Evolutionary conservation across 2,113 vertebrate species (phyloP).

Genomic region (Gavia stellata): DNA sequence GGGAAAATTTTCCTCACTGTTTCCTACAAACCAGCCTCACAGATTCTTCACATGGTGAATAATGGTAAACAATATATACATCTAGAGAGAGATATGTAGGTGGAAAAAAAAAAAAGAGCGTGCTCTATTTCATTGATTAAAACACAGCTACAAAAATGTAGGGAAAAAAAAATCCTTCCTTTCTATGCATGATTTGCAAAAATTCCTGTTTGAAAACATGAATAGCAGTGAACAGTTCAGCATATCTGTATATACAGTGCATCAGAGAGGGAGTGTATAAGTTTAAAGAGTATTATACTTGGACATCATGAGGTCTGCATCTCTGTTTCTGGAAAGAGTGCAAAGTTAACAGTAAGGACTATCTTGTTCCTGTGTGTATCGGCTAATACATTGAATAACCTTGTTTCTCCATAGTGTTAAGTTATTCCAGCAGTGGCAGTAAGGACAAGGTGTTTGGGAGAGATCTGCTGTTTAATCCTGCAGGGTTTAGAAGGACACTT

Average conservation of each 20-base stretch:
- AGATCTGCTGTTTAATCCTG: neutral
- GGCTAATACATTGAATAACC: neutral
- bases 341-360: neutral
- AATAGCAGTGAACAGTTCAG: neutral
- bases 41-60: neutral
- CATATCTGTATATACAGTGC: neutral
- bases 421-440: neutral
- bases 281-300: neutral
- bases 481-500: neutral
- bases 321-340: neutral
- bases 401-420: neutral
- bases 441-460: neutral
- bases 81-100: neutral
- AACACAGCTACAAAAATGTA: neutral
- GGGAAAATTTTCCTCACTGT: neutral
- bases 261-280: neutral
- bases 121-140: neutral
- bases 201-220: neutral
- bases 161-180: neutral
- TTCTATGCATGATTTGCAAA: neutral
- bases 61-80: neutral
- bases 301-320: neutral
- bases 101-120: accelerated
- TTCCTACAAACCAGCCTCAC: neutral
- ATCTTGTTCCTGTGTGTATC: neutral